phyloP scores from a whole-genome alignment of 2,113 vertebrate genomes.

The Psilopogon haemacephalus region DNA sequence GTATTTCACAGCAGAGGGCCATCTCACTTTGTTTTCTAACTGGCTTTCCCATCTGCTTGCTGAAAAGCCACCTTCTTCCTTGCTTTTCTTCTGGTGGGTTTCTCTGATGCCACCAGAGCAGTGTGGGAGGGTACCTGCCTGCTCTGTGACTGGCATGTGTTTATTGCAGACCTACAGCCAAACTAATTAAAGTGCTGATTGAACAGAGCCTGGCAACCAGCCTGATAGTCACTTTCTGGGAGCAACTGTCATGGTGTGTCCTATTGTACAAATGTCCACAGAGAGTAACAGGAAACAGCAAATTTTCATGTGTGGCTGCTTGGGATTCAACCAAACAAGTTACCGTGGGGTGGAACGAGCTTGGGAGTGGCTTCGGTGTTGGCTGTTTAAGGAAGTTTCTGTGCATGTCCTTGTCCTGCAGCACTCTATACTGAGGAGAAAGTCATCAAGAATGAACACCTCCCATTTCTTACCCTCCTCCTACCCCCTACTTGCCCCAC shows the following conservation, averaged over 20 bases:
- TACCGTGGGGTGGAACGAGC: not conserved
- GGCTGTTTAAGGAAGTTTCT: not conserved
- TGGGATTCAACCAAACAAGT: not conserved
- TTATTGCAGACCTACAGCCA: not conserved
- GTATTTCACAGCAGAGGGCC: not conserved
- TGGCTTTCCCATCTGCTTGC: not conserved
- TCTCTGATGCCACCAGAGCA: not conserved
- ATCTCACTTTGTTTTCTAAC: not conserved
- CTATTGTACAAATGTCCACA: not conserved
- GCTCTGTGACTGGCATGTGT: not conserved
- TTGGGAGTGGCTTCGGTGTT: not conserved
- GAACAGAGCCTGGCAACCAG: not conserved
- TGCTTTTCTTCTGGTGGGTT: not conserved
- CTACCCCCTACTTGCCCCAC: too few relatives aligned
- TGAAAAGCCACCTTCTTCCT: not conserved
- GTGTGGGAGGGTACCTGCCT: not conserved
- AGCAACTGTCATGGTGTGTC: not conserved
- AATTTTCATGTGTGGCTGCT: not conserved
- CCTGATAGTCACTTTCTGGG: not conserved
- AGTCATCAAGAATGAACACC: not conserved
- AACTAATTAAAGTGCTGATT: slow-evolving; percentile 5
- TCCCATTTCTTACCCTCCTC: not conserved
- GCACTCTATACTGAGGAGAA: not conserved
- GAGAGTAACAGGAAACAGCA: not conserved
- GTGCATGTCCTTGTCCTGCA: not conserved